phyloP scores from a whole-genome alignment of 1,140 invertebrate species.

The Drosophila auraria region DNA sequence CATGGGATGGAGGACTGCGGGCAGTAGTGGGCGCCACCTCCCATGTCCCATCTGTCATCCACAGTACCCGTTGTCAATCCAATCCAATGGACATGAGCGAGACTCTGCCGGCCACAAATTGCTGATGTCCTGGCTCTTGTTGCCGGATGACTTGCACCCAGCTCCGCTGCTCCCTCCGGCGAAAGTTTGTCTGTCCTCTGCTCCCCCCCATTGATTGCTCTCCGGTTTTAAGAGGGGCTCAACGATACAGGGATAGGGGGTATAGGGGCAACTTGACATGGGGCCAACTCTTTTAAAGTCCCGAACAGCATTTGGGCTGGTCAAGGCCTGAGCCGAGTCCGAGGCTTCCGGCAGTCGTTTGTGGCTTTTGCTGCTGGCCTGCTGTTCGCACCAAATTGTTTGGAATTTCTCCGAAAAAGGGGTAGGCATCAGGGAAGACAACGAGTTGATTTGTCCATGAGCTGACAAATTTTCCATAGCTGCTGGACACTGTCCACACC shows the following conservation, averaged over 20 bases:
- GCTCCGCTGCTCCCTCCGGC: neutral
- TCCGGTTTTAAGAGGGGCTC: conserved; percentile 4
- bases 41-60: conserved; percentile 58
- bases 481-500: neutral
- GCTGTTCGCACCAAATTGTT: conserved; percentile 35
- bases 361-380: conserved; percentile 2
- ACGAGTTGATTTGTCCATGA: conserved; percentile 15
- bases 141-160: conserved; percentile 8
- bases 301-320: conserved; percentile 51
- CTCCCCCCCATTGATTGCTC: conserved; percentile 25
- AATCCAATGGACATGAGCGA: conserved; percentile 46
- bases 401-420: neutral
- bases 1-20: conserved; percentile 15
- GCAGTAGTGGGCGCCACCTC: conserved; percentile 11
- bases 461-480: neutral
- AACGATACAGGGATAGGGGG: neutral
- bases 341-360: conserved; percentile 20
- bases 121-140: conserved; percentile 45
- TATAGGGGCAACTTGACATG: conserved; percentile 24
- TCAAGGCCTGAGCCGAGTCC: conserved; percentile 37
- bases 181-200: conserved; percentile 3
- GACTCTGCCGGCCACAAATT: conserved; percentile 54
- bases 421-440: neutral
- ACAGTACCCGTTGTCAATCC: conserved; percentile 37
- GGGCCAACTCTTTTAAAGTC: conserved; percentile 50